A percentile compares a stretch with the other conserved stretches of the same genome.
Conservation (phyloP, 2,113 vertebrate genomes). For the Propithecus coquereli region DNA sequence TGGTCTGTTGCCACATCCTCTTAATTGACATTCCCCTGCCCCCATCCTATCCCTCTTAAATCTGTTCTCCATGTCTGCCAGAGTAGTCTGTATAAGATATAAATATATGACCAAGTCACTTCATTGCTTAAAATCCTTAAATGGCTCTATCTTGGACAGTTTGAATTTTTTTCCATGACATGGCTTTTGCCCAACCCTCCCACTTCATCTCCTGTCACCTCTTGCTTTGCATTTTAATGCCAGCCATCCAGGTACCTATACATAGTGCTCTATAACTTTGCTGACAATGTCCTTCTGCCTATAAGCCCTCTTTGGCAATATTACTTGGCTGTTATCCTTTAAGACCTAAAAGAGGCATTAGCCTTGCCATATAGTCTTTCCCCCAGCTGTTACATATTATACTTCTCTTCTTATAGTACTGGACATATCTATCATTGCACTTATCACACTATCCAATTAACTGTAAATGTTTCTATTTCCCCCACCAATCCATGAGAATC, state of each 20-base stretch:
- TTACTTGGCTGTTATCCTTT: not conserved
- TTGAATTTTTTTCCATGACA: not conserved
- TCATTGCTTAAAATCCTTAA: conserved; percentile 34
- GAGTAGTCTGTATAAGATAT: not conserved
- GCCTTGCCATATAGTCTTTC: not conserved
- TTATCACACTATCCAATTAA: conserved; percentile 25
- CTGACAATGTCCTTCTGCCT: not conserved
- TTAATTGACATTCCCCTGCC: not conserved
- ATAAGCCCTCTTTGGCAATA: not conserved
- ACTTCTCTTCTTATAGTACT: not conserved
- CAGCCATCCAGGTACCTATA: not conserved
- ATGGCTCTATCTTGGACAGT: not conserved
- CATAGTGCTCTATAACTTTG: not conserved
- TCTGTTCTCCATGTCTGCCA: not conserved
- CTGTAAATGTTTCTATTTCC: not conserved
- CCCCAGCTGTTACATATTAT: not conserved
- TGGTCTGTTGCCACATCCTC: not conserved
- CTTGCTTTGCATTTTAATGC: conserved; percentile 42
- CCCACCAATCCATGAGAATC: not conserved
- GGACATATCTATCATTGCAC: not conserved
- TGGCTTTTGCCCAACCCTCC: not conserved
- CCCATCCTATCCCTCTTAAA: not conserved
- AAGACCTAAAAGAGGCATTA: conserved; percentile 10
- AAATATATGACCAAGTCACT: conserved; percentile 6
- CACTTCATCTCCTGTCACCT: not conserved